phyloP scores from a whole-genome alignment of 2,113 vertebrate genomes.

The Melanocharis versteri region DNA sequence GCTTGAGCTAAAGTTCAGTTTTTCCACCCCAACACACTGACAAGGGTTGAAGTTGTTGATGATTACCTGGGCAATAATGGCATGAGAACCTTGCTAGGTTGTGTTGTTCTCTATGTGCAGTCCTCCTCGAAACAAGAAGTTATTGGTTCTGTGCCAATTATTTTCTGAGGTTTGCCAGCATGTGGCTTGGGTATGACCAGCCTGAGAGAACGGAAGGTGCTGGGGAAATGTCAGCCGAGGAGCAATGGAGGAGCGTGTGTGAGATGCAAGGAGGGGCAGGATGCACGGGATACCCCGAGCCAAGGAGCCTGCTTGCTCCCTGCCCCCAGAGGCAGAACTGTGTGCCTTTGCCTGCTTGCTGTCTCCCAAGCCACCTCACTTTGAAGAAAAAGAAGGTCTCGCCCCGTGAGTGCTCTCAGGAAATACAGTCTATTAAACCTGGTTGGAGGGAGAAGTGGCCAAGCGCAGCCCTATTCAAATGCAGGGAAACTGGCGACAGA shows the following conservation, averaged over 20 bases:
- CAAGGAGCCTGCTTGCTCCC: neutral
- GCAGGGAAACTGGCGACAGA: neutral
- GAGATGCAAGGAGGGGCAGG: neutral
- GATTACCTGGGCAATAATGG: neutral
- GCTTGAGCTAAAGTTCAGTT: constrained; percentile 13
- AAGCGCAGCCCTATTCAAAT: neutral
- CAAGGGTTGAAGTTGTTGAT: neutral
- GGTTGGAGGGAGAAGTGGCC: neutral
- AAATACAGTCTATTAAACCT: neutral
- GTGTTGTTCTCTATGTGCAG: neutral
- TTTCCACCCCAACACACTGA: neutral
- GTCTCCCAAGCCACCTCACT: neutral
- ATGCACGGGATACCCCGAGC: neutral
- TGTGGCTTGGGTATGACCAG: neutral
- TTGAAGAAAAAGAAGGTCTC: neutral
- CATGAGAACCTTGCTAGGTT: neutral
- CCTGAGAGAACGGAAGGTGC: neutral
- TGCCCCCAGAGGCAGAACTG: neutral
- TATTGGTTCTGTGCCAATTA: neutral
- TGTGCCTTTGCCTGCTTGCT: neutral
- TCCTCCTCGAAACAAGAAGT: neutral
- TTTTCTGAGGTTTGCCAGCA: neutral
- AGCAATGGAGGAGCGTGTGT: neutral
- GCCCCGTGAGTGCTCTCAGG: neutral
- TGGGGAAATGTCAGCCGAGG: constrained; percentile 18